A percentile compares a stretch with the other conserved stretches of the same genome.
Evolutionary conservation across 2,113 vertebrate genomes (phyloP).

Genomic region (Cisticola juncidis): DNA sequence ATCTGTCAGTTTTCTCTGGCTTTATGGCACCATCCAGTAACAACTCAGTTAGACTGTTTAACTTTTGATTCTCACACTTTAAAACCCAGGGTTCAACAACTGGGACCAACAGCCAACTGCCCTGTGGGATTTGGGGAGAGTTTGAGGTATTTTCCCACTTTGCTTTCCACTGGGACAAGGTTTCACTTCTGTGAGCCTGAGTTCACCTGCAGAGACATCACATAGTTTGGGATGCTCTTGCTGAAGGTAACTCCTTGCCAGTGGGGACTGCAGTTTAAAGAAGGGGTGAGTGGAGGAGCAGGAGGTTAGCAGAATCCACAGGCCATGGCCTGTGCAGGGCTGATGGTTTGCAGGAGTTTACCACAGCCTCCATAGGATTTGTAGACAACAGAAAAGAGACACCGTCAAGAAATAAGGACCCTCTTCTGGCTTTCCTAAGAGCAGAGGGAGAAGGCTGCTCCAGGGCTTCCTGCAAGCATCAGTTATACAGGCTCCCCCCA

Average conservation of each 20-base stretch:
- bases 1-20: not conserved
- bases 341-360: not conserved
- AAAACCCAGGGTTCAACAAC: fast-evolving
- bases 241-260: not conserved
- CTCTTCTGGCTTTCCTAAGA: not conserved
- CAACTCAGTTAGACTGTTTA: not conserved
- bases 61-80: not conserved
- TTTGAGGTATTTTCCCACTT: not conserved
- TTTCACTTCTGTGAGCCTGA: not conserved
- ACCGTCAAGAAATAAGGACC: not conserved
- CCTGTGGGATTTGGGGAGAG: fast-evolving
- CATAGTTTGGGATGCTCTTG: fast-evolving
- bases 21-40: not conserved
- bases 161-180: fast-evolving
- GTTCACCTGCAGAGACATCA: not conserved
- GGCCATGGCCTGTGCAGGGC: not conserved
- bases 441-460: not conserved
- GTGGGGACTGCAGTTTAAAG: not conserved
- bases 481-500: not conserved
- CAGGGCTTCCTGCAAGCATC: not conserved
- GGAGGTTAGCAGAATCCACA: not conserved
- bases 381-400: not conserved
- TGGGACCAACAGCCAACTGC: fast-evolving
- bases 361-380: not conserved
- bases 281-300: not conserved